These are phyloP conservation scores for Automeris io DNA, from an alignment of 2,888 invertebrate species.

Conservation along the genomic window DNA sequence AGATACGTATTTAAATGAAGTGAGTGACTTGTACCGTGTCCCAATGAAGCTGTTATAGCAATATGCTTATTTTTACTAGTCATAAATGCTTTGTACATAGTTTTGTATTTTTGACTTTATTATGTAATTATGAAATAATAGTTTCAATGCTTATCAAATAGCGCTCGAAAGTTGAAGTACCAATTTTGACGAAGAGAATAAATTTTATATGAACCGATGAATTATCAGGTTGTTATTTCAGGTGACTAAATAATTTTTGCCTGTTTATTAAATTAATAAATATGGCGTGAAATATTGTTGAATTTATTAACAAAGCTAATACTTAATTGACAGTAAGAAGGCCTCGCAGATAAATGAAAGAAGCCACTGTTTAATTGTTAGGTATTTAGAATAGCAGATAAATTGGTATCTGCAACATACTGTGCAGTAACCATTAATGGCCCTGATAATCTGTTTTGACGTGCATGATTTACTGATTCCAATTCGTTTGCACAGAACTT, in stretches of 20 bases:
- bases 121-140: slow-evolving; percentile 44
- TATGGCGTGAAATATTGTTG: too few relatives aligned
- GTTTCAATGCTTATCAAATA: slow-evolving; percentile 46
- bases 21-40: slow-evolving; percentile 32
- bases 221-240: slow-evolving; percentile 35
- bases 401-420: too few relatives aligned
- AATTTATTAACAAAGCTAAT: too few relatives aligned
- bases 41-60: slow-evolving; percentile 43
- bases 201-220: slow-evolving; percentile 47
- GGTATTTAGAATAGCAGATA: too few relatives aligned
- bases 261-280: not conserved
- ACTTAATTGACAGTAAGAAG: too few relatives aligned
- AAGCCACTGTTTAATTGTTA: too few relatives aligned
- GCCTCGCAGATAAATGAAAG: too few relatives aligned
- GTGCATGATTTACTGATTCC: too few relatives aligned
- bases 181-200: slow-evolving; percentile 43
- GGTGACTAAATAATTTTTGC: not conserved
- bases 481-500: too few relatives aligned
- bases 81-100: slow-evolving; percentile 68
- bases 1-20: slow-evolving; percentile 47
- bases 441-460: too few relatives aligned
- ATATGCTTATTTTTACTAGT: slow-evolving; percentile 69
- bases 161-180: slow-evolving; percentile 35
- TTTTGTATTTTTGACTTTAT: slow-evolving; percentile 59
- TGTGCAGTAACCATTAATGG: too few relatives aligned